Evolutionary conservation across 2,113 vertebrate genomes (phyloP), one percentile per base, ranked within the genome.

Genomic region (Chlorodrepanis virens): DNA sequence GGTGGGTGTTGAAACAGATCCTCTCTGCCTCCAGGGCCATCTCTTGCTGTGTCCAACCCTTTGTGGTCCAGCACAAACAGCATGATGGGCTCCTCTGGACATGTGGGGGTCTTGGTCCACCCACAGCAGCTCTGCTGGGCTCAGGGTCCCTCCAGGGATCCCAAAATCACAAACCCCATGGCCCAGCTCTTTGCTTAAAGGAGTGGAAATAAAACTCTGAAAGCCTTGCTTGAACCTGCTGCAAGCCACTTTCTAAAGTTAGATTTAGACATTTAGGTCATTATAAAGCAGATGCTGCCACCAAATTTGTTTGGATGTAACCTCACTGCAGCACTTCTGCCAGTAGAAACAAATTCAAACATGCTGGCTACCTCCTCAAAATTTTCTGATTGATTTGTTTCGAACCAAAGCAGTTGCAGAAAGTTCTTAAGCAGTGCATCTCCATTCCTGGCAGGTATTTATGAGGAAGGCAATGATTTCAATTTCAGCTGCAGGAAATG

Each of bases 271-370:
- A 75, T 96, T 96, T 96, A 88, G 82, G 77, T 96, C 91, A 95
- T 96, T 81, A 45, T 12, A 71, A 47, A 71, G 90, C 93, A 93
- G 71, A 92, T 94, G 93, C 79, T 89, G 76, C 85, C 79, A 74
- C 85, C 68, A 90, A 33, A 64, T 89, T 83, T 97, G 90, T 97
- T 93, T 93, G 93, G 88, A 60, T 53, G 77, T 77, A 94, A 78
- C 52, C 79, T 90, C 49, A 16, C n/a, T 63, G 87, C 12, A 2
- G 78, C 31, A 10, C 20, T 86, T 68, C 2, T 92, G 96, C 96
- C 96, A 97, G 86, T 10, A 83, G 94, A 96, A 97, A 96, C 83
- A 95, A 92, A 86, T 93, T 86, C 92, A 88, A 75, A 75, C 96
- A 93, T 50, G 69, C 65, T 97, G 94, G 60, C 77, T n/a, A 25